A percentile compares a stretch with the other conserved stretches of the same genome.
Conservation (phyloP, 1,140 invertebrate species). For the Halyomorpha halys region DNA sequence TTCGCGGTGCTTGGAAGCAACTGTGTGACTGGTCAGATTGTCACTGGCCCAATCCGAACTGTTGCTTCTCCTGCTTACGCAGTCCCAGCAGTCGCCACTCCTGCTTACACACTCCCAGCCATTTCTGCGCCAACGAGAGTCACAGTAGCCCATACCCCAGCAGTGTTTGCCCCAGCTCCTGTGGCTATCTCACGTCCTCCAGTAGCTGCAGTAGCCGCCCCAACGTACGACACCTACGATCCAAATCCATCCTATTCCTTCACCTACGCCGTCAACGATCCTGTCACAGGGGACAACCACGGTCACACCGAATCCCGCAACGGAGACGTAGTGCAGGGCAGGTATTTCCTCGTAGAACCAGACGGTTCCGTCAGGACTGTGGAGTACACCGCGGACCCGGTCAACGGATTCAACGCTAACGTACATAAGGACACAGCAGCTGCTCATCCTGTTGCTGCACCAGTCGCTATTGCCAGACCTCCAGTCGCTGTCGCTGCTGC, state of each 20-base stretch:
- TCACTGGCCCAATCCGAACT: too few species aligned
- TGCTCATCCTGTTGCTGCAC: too few species aligned
- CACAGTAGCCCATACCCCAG: slow-evolving; percentile 5
- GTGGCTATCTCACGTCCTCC: slow-evolving; percentile 4
- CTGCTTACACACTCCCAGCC: too few species aligned
- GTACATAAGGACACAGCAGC: too few species aligned
- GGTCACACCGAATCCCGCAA: slow-evolving; percentile 50
- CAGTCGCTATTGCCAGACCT: neutral
- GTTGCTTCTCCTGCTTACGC: too few species aligned
- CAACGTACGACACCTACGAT: slow-evolving; percentile 25
- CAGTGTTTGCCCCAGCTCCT: neutral
- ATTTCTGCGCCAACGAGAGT: too few species aligned
- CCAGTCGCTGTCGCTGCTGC: neutral
- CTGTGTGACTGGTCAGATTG: too few species aligned
- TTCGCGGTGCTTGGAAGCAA: too few species aligned
- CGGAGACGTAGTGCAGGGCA: slow-evolving; percentile 54
- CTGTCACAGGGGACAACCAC: slow-evolving; percentile 7
- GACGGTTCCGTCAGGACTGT: too few species aligned
- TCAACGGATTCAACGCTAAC: too few species aligned
- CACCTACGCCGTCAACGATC: slow-evolving; percentile 43
- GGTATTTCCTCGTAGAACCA: slow-evolving; percentile 43
- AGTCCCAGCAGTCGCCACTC: too few species aligned
- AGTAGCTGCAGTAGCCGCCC: neutral
- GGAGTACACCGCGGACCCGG: too few species aligned
- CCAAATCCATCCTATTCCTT: slow-evolving; percentile 39